phyloP scores from a whole-genome alignment of 2,888 invertebrate species.

The Ecdyonurus torrentis region DNA sequence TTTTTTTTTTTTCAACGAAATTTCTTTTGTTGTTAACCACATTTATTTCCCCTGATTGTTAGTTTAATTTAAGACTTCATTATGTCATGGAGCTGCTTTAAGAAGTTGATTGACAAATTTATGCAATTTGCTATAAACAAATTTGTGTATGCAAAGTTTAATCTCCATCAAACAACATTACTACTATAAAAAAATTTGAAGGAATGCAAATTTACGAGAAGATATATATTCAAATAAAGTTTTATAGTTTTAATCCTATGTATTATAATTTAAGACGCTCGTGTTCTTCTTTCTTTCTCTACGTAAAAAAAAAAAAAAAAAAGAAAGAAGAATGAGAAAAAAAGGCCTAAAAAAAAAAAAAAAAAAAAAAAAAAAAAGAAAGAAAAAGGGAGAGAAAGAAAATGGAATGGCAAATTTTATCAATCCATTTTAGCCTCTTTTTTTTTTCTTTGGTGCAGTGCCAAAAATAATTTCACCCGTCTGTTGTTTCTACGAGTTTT shows the following conservation, averaged over 20 bases:
- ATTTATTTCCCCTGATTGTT: too few species aligned
- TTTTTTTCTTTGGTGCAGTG: not conserved
- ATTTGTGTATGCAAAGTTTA: too few species aligned
- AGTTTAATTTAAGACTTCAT: too few species aligned
- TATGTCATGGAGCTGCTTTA: too few species aligned
- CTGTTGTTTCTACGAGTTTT: not conserved
- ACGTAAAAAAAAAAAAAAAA: not conserved
- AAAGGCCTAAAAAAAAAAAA: not conserved
- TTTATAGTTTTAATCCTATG: conserved; percentile 2
- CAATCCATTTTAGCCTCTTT: not conserved
- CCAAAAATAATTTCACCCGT: not conserved
- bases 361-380: not conserved
- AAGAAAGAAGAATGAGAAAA: not conserved
- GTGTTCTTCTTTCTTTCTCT: not conserved
- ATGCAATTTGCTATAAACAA: too few species aligned
- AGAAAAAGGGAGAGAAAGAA: too few species aligned
- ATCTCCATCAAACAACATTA: too few species aligned
- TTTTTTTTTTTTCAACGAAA: too few species aligned
- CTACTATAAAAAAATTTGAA: too few species aligned
- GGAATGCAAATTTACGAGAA: too few species aligned
- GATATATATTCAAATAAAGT: not conserved
- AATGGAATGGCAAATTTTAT: not conserved
- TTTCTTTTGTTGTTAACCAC: too few species aligned
- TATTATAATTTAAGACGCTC: not conserved
- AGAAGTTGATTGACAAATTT: too few species aligned